phyloP scores from a whole-genome alignment of 2,113 vertebrate genomes.

The Piprites chloris region DNA sequence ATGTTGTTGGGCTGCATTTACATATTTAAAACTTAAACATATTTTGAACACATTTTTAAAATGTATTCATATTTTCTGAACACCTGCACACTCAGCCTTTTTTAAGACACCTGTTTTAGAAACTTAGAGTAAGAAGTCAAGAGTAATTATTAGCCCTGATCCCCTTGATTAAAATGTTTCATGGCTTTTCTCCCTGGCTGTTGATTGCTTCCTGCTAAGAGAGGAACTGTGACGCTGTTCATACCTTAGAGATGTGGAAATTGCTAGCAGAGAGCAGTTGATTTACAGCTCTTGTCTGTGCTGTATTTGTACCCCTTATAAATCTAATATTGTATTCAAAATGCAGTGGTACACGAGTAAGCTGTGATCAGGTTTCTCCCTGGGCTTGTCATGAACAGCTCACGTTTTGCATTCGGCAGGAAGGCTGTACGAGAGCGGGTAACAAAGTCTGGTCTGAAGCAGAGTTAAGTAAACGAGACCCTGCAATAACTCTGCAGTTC shows the following conservation, averaged over 20 bases:
- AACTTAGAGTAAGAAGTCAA: background rate
- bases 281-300: background rate
- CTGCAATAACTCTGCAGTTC: background rate
- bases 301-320: accelerated
- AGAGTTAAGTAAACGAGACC: background rate
- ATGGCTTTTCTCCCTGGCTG: background rate
- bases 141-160: background rate
- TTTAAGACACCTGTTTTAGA: background rate
- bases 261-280: background rate
- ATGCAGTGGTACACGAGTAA: background rate
- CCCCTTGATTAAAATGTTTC: background rate
- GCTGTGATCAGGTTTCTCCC: background rate
- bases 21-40: background rate
- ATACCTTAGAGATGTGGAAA: background rate
- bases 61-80: background rate
- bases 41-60: background rate
- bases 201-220: background rate
- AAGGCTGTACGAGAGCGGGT: accelerated
- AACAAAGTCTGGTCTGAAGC: background rate
- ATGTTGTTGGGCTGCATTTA: background rate
- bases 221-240: background rate
- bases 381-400: background rate
- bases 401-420: background rate
- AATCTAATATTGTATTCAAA: background rate
- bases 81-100: background rate